phyloP scores from a whole-genome alignment of 2,113 vertebrate species.

The Sclerurus mexicanus region DNA sequence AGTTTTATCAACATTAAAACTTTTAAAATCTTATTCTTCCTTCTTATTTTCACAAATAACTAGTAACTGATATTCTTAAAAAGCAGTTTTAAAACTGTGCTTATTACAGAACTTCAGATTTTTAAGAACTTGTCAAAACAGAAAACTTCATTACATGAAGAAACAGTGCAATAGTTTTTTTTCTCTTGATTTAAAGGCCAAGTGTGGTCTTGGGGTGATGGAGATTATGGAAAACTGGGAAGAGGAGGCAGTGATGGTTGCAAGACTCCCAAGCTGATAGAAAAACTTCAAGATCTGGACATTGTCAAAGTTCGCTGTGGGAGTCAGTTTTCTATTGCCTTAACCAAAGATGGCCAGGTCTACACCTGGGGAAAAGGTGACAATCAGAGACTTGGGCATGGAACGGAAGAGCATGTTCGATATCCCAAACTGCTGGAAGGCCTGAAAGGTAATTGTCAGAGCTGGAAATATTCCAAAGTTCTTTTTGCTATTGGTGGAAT shows the following conservation, averaged over 20 bases:
- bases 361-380: conserved; percentile 99
- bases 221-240: conserved; percentile 95
- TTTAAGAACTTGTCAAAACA: not conserved
- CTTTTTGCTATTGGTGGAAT: not conserved
- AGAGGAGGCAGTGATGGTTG: conserved; percentile 96
- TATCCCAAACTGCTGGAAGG: conserved; percentile 94
- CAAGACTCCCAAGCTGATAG: conserved; percentile 94
- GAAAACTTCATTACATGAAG: not conserved
- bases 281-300: conserved; percentile 95
- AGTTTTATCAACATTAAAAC: not conserved
- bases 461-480: not conserved
- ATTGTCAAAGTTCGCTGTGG: conserved; percentile 93
- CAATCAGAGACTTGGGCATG: conserved; percentile 95
- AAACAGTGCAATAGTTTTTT: not conserved
- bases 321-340: conserved; percentile 94
- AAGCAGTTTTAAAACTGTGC: not conserved
- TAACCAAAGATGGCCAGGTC: conserved; percentile 95
- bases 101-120: not conserved
- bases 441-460: conserved; percentile 81
- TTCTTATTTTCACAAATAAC: not conserved
- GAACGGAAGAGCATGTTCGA: conserved; percentile 94
- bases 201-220: conserved; percentile 99
- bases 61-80: not conserved
- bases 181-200: conserved; percentile 80
- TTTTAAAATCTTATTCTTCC: not conserved